Conservation (phyloP, 2,797 vertebrate species). For the Mormyrops attenuatus region DNA sequence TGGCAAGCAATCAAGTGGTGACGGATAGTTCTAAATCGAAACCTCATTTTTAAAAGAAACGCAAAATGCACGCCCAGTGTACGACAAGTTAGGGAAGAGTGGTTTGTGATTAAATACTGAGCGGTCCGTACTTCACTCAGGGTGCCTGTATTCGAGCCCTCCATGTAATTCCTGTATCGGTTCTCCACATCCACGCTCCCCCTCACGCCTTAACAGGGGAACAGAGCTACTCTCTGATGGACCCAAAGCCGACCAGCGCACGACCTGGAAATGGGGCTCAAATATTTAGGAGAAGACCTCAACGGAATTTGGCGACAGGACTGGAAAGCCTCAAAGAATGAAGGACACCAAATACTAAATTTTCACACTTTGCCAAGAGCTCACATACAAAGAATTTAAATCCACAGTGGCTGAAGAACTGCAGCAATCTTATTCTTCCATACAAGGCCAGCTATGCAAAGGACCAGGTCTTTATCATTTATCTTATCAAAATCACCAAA, state of each 20-base stretch:
- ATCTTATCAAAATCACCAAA: background rate
- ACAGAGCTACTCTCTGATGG: slow-evolving; percentile 34
- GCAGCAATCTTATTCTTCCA: slow-evolving; percentile 5
- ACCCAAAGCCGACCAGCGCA: slow-evolving; percentile 31
- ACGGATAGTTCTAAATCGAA: background rate
- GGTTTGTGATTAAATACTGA: slow-evolving; percentile 1
- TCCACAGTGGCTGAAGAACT: slow-evolving; percentile 2
- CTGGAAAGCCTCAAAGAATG: slow-evolving; percentile 41
- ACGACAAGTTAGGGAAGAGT: background rate
- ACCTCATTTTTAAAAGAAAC: background rate
- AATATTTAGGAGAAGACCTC: slow-evolving; percentile 50
- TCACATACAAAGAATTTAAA: slow-evolving; percentile 37
- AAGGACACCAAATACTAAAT: slow-evolving; percentile 43
- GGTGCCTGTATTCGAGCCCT: slow-evolving; percentile 3
- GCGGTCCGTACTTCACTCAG: background rate
- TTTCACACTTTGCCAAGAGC: slow-evolving; percentile 43
- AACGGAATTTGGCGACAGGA: slow-evolving; percentile 45
- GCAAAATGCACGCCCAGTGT: background rate
- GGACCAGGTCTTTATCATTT: background rate
- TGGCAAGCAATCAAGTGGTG: background rate
- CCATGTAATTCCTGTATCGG: slow-evolving; percentile 30
- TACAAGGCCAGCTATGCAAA: slow-evolving; percentile 21
- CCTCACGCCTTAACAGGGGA: slow-evolving; percentile 27
- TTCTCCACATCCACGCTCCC: slow-evolving; percentile 35
- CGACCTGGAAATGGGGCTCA: slow-evolving; percentile 50